Conservation (phyloP, 2,888 invertebrate species). For the Eutolmus rufibarbis region DNA sequence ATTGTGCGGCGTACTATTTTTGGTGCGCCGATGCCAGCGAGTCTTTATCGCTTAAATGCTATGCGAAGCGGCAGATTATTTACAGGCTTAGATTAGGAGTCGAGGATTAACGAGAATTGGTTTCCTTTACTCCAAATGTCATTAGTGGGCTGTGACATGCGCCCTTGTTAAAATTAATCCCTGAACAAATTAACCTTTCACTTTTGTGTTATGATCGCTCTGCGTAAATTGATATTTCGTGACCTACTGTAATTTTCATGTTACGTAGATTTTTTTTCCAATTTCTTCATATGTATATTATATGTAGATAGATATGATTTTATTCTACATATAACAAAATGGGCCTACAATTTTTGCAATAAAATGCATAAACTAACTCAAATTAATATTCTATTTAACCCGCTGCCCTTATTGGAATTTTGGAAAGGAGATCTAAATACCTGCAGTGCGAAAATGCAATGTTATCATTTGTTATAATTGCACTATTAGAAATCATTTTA, state of each 20-base stretch:
- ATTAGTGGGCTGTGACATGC: slow-evolving; percentile 3
- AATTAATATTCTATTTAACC: too few relatives aligned
- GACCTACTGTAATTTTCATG: neutral
- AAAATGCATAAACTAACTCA: too few relatives aligned
- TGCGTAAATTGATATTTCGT: neutral
- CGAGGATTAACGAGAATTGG: neutral
- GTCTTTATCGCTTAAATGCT: neutral
- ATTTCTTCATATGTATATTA: neutral
- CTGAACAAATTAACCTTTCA: slow-evolving; percentile 31
- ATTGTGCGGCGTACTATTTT: slow-evolving; percentile 23
- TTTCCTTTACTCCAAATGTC: neutral
- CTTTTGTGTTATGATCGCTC: slow-evolving; percentile 9
- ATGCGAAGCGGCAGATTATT: neutral
- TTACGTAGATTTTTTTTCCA: neutral
- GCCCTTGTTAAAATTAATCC: slow-evolving; percentile 34
- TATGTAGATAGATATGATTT: too few relatives aligned
- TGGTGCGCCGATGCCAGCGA: neutral
- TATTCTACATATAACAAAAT: too few relatives aligned
- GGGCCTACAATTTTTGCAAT: too few relatives aligned
- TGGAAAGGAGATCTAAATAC: too few relatives aligned
- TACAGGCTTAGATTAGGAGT: neutral
- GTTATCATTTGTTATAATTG: too few relatives aligned
- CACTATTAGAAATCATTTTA: too few relatives aligned
- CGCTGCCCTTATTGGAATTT: too few relatives aligned
- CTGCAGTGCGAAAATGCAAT: too few relatives aligned